Evolutionary conservation across 2,113 vertebrate genomes (phyloP), one percentile per base, ranked within the genome.

Genomic region (Corythaeola cristata): DNA sequence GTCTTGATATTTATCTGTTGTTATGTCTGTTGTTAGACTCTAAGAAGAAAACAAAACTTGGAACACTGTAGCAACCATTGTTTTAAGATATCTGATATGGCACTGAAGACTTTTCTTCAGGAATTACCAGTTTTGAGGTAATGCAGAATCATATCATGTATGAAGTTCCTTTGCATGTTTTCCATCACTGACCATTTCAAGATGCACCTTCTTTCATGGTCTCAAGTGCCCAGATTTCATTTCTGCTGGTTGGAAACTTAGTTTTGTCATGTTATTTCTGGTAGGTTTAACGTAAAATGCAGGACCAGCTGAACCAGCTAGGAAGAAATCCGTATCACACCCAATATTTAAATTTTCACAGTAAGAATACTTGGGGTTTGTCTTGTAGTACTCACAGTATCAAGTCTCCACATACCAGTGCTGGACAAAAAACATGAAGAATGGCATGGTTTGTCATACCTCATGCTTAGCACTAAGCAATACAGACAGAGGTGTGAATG

Each of bases 1-100:
- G 59, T 90, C 90, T 90, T 96, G 94, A 96, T 97, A 93, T 94
- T 67, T 97, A 89, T 97, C 93, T 96, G 85, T 94, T 97, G 91
- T 87, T 97, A 58, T 95, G 93, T 92, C 93, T 96, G 83, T 96
- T 96, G 79, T 93, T 93, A 88, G 52, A 85, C 41, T 66, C 17
- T 92, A 85, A 1, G 14, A 89, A 92, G 88, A 96, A 95, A 93
- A 93, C 77, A 96, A 91, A 86, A 80, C 69, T 81, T 87, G 85
- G 59, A 94, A 88, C n/a, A 63, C 35, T 67, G n/a, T n/a, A 85
- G 50, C 52, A 88, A 59, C 37, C 41, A 27, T 90, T 94, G 67
- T 95, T 96, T 96, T 73, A 68, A 85, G 76, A 93, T 83, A 89
- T 88, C 88, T 93, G 82, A 95, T 96, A 89, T 52, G 66, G 85